phyloP scores from a whole-genome alignment of 2,113 vertebrate species.

The Ailuropoda melanoleuca region DNA sequence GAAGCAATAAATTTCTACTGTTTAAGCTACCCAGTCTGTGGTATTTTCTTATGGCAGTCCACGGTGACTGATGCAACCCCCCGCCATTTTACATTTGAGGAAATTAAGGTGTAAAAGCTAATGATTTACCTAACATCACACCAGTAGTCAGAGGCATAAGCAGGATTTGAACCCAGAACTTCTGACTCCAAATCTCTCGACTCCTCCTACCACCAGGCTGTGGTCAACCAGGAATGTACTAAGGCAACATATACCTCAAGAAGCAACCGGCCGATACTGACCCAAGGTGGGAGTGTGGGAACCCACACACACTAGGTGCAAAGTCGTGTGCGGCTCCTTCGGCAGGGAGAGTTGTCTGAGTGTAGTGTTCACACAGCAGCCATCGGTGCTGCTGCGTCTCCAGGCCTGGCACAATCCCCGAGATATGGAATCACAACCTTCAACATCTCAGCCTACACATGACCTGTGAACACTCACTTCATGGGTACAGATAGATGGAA shows the following conservation, averaged over 20 bases:
- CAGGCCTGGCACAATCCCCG: background rate
- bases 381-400: rapidly evolving
- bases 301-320: rapidly evolving
- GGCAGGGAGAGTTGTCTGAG: background rate
- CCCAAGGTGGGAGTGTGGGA: rapidly evolving
- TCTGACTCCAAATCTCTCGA: background rate
- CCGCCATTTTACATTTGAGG: background rate
- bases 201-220: background rate
- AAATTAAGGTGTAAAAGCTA: background rate
- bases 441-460: background rate
- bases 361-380: rapidly evolving
- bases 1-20: background rate
- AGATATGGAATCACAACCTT: background rate
- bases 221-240: background rate
- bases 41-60: background rate
- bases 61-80: background rate
- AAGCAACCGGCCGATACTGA: background rate
- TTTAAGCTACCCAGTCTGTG: background rate
- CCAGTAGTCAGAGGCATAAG: background rate
- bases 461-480: background rate
- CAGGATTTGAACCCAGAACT: background rate
- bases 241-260: background rate
- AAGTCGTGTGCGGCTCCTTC: rapidly evolving
- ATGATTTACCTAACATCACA: background rate
- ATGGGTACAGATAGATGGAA: background rate